Conservation (phyloP, 2,113 vertebrate species). For the Bungarus multicinctus region DNA sequence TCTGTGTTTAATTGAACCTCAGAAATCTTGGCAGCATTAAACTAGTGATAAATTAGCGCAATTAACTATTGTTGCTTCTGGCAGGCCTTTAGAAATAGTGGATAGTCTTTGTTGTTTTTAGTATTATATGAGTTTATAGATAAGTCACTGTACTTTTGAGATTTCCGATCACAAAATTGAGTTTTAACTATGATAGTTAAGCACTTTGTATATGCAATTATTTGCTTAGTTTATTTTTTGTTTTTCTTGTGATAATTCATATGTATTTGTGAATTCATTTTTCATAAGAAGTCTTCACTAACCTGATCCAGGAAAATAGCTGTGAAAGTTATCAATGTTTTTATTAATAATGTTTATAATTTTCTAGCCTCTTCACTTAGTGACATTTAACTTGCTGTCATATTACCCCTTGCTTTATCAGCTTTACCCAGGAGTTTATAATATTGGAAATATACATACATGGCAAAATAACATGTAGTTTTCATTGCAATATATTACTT, state of each 20-base stretch:
- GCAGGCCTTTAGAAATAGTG: background rate
- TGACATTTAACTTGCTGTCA: background rate
- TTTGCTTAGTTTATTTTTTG: background rate
- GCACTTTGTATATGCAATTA: background rate
- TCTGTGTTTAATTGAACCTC: background rate
- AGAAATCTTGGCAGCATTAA: background rate
- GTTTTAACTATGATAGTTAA: background rate
- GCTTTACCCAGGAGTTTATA: background rate
- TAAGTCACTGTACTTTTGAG: background rate
- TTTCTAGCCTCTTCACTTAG: background rate
- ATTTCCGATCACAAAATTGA: background rate
- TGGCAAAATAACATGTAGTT: background rate
- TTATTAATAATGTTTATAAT: background rate
- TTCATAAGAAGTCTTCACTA: background rate
- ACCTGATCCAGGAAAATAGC: background rate
- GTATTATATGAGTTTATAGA: background rate
- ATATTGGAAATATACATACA: background rate
- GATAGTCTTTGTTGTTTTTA: background rate
- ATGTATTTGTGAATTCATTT: background rate
- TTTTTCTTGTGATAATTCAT: background rate
- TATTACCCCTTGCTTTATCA: background rate
- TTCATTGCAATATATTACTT: background rate
- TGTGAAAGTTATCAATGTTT: background rate
- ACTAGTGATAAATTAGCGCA: background rate
- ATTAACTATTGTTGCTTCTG: background rate